Evolutionary conservation across 2,888 invertebrate species (phyloP), one percentile per base, ranked within the genome.

Genomic region (Schrankia costaestrigalis): DNA sequence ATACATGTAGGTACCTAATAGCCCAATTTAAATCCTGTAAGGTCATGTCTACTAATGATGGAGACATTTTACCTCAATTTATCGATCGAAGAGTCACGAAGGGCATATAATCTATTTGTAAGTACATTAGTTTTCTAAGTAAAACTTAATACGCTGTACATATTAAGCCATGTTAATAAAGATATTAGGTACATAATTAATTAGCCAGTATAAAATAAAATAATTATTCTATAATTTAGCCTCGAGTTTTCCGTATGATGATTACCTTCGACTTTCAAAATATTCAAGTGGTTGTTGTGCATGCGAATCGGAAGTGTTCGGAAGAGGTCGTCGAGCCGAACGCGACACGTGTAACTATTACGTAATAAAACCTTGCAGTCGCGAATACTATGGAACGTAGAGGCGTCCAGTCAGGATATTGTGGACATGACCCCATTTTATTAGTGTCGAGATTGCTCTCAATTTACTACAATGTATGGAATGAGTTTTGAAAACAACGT

Each of bases 281-380:
- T 70, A 67, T 69, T 67, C 49, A 61, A 61, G 47, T 64, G 56
- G 55, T 55, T 47, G 71, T 67, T 73, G 77, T 74, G 77, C 78
- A 76, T 78, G 83, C 82, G 76, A 84, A 84, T 87, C 86, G 86
- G 86, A 86, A 85, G 86, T 83, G 74, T 71, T 73, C 52, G 54
- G 76, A 67, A 73, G 78, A 85, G 85, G 84, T 81, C 83, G 78
- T 52, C 56, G 59, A 49, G 62, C 56, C 53, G 35, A 39, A 55
- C 63, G 78, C 26, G 30, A 39, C 33, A 77, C 83, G 78, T 80
- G 79, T 74, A 54, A 42, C 28, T 14, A 72, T 85, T 85, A 78
- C 81, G 83, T 72, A 84, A 83, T 56, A 34, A 65, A 81, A 72
- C 86, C 86, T 85, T 81, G 81, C 69, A 70, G 65, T 80, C 77